phyloP scores from a whole-genome alignment of 2,797 vertebrate species.

The Rhinoraja longicauda region DNA sequence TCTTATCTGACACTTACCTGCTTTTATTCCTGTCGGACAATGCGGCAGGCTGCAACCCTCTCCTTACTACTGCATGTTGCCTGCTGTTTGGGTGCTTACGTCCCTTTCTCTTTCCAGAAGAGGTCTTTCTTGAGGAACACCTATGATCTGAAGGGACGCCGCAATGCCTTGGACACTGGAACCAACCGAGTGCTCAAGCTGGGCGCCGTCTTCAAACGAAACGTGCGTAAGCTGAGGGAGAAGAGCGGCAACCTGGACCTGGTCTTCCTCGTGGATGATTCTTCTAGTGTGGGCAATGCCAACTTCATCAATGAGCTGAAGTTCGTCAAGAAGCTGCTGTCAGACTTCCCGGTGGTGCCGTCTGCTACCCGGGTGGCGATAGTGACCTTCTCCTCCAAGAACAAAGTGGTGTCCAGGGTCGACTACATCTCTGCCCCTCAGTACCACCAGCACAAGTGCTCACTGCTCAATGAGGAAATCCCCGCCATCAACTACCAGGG shows the following conservation, averaged over 20 bases:
- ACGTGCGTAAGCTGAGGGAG: conserved; percentile 79
- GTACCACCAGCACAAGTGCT: conserved; percentile 89
- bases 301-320: conserved; percentile 90
- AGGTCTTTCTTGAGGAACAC: conserved; percentile 42
- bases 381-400: conserved; percentile 92
- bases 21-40: conserved; percentile 31
- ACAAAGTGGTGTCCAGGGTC: conserved; percentile 83
- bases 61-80: conserved; percentile 44
- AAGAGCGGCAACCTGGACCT: conserved; percentile 76
- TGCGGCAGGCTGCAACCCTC: conserved; percentile 49
- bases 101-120: conserved; percentile 47
- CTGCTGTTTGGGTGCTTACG: conserved; percentile 47
- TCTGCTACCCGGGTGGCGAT: conserved; percentile 85
- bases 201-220: conserved; percentile 78
- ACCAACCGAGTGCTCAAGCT: conserved; percentile 79
- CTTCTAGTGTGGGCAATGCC: conserved; percentile 84
- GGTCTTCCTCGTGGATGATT: conserved; percentile 94
- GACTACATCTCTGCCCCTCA: conserved; percentile 84
- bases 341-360: conserved; percentile 87
- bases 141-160: conserved; percentile 42
- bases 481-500: conserved; percentile 87
- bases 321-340: conserved; percentile 90
- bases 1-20: not conserved
- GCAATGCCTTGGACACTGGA: conserved; percentile 49
- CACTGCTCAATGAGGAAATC: conserved; percentile 85